These are phyloP conservation scores for Columba guinea DNA, from an alignment of 2,797 vertebrate species.

Conservation along the genomic window DNA sequence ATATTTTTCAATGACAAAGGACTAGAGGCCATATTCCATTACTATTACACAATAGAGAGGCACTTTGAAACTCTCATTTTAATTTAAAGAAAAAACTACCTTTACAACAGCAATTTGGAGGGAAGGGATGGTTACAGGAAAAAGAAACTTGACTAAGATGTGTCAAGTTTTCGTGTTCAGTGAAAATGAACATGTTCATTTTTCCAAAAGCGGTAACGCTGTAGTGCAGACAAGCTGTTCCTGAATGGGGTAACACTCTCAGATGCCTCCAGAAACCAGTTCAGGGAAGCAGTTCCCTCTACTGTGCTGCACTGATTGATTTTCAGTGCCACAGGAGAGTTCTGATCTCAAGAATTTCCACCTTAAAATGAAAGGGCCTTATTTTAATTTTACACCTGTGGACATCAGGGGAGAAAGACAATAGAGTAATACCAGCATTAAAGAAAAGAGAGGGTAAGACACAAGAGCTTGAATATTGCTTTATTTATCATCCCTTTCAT, in stretches of 20 bases:
- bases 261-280: neutral
- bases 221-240: neutral
- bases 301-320: neutral
- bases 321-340: neutral
- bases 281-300: neutral
- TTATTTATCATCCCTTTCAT: neutral
- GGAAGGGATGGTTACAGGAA: neutral
- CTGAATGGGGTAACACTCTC: neutral
- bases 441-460: neutral
- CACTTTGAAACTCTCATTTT: neutral
- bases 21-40: neutral
- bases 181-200: neutral
- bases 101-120: neutral
- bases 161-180: neutral
- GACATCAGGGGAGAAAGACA: neutral
- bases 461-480: neutral
- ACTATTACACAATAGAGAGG: neutral
- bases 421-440: neutral
- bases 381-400: neutral
- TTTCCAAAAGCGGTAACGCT: neutral
- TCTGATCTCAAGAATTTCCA: neutral
- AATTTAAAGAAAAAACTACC: neutral
- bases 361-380: neutral
- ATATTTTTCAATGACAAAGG: slow-evolving; percentile 10
- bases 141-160: neutral